Conservation (phyloP, 1,140 invertebrate species). For the Littorina saxatilis region DNA sequence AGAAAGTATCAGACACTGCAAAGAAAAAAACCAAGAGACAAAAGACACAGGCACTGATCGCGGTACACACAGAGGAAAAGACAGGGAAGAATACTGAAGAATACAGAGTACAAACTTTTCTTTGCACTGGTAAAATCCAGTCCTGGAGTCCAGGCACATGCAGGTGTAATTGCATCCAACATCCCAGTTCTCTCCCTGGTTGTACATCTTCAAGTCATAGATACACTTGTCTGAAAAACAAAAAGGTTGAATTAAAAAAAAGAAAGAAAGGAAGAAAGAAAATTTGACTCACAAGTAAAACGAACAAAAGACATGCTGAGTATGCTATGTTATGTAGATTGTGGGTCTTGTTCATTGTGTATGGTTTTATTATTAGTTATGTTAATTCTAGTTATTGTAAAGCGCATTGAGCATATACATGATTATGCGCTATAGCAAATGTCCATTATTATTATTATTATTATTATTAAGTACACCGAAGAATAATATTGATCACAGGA, state of each 20-base stretch:
- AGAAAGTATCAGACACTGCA: not conserved
- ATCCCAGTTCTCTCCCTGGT: slow-evolving; percentile 42
- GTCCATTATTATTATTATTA: no score
- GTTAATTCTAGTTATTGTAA: no score
- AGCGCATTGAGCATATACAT: no score
- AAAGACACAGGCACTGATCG: not conserved
- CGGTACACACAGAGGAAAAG: not conserved
- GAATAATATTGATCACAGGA: no score
- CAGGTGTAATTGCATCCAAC: slow-evolving; percentile 33
- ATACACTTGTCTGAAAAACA: slow-evolving; percentile 39
- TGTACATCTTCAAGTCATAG: slow-evolving; percentile 37
- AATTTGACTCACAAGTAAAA: not conserved
- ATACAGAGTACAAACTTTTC: no score
- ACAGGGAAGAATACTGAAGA: not conserved
- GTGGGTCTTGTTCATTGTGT: no score
- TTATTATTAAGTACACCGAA: no score
- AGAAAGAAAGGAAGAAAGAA: not conserved
- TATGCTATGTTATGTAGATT: no score
- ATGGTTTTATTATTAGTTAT: no score
- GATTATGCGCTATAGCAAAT: no score
- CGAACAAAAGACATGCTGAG: not conserved
- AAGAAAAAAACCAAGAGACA: not conserved
- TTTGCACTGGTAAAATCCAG: slow-evolving; percentile 43
- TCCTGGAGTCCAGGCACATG: slow-evolving; percentile 35
- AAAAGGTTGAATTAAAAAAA: not conserved